A percentile compares a stretch with the other conserved stretches of the same genome.
phyloP scores from a whole-genome alignment of 2,888 invertebrate species.

The Tubulanus polymorphus region DNA sequence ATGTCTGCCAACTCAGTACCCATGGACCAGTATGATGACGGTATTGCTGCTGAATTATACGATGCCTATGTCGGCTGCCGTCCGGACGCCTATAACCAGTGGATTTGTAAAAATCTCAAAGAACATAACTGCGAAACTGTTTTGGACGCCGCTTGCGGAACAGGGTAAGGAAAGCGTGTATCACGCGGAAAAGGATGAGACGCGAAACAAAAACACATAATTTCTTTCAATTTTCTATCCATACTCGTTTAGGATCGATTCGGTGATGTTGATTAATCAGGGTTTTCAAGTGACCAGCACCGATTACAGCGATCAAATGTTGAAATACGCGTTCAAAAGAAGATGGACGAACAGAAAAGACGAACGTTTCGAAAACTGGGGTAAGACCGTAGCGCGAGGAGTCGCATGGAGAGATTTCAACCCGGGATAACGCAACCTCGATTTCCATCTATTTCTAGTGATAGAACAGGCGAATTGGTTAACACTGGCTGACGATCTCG shows the following conservation, averaged over 20 bases:
- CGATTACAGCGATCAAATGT: neutral
- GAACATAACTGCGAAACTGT: neutral
- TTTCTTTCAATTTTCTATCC: neutral
- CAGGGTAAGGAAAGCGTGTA: too few relatives aligned
- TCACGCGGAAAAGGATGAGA: too few relatives aligned
- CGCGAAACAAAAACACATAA: too few relatives aligned
- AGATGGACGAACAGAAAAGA: neutral
- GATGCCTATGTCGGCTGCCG: neutral
- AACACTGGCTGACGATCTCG: slow-evolving; percentile 71
- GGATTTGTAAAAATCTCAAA: neutral
- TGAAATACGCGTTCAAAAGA: neutral
- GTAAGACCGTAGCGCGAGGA: too few relatives aligned
- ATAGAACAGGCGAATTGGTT: slow-evolving; percentile 90
- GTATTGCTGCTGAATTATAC: neutral
- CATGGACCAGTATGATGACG: slow-evolving; percentile 1
- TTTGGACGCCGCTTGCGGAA: neutral
- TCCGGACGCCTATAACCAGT: neutral
- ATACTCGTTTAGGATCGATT: neutral
- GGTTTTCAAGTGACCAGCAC: neutral
- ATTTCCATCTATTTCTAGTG: slow-evolving; percentile 56
- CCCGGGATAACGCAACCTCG: neutral
- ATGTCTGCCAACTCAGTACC: neutral
- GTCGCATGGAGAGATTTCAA: neutral
- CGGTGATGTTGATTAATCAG: neutral
- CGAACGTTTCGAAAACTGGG: neutral